Conservation (phyloP, 2,888 invertebrate species). For the Phragmatobia fuliginosa region DNA sequence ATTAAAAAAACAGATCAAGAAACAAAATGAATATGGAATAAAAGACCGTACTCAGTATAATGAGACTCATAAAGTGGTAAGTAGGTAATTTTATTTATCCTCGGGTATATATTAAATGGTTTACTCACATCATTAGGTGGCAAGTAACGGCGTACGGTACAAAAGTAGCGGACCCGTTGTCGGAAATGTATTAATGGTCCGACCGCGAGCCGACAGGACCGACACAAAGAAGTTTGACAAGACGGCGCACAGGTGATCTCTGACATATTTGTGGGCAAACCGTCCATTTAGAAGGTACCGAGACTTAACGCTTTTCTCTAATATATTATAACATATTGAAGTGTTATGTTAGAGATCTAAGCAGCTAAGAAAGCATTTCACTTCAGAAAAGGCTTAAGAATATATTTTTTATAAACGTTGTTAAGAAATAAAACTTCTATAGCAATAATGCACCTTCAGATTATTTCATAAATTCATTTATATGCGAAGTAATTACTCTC, state of each 20-base stretch:
- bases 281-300: conserved; percentile 17
- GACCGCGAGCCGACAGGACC: conserved; percentile 29
- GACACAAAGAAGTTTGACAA: conserved; percentile 54
- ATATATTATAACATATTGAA: not conserved
- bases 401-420: no score
- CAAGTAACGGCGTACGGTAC: conserved; percentile 41
- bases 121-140: conserved; percentile 50
- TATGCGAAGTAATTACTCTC: not conserved
- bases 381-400: no score
- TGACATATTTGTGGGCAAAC: conserved; percentile 48
- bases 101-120: conserved; percentile 47
- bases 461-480: no score
- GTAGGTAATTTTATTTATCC: conserved; percentile 49
- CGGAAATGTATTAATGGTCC: conserved; percentile 55
- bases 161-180: conserved; percentile 49
- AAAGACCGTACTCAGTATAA: conserved; percentile 41
- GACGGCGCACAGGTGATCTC: conserved; percentile 49
- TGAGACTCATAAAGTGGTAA: conserved; percentile 40
- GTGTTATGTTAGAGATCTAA: not conserved
- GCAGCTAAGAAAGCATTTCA: no score
- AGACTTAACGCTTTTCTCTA: conserved; percentile 6
- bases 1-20: not conserved
- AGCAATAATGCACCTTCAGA: no score
- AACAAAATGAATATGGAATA: conserved; percentile 24
- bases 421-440: no score